Base-by-base conservation (phyloP, 1,140 invertebrate species). In the Chelonus insularis region DNA sequence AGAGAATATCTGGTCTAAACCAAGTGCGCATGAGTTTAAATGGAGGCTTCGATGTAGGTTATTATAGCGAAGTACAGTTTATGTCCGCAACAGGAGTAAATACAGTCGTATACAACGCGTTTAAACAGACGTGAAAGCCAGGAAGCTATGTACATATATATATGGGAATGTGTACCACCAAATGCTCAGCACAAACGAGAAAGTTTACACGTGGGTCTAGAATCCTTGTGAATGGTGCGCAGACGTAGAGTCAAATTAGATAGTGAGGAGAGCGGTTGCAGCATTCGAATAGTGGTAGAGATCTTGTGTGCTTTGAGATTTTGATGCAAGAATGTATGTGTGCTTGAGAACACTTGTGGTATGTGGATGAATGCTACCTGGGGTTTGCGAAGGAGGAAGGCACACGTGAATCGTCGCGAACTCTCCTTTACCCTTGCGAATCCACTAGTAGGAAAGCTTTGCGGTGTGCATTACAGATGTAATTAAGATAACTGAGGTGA, bases 401-500 rank as follows among this genome's bases (percentile, higher is more conserved):
- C 47, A 29, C 34, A 12, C 41, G 20, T 47, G 54, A 34, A 37
- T n/a, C 47, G 41, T 55, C 34, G 29, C 16, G 55, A 60, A 57
- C 36, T n/a, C 62, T 34, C 11, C 57, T 21, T 52, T 37, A 41
- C 58, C 45, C 60, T 57, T 57, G 56, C 57, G 18, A 54, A 60
- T 54, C 39, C 58, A 60, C 57, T 54, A n/a, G 36, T 39, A 25
- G 29, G 66, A 58, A 55, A 68, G 71, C 69, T 73, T 68, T 74
- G 76, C 69, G 74, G 76, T 72, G 73, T 78, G 74, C 71, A 77
- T 78, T 80, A 78, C 76, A 78, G 76, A 80, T 78, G 78, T 77
- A 78, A 80, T 80, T 78, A 80, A 80, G 78, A 79, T 80, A 78
- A 76, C 76, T 72, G 76, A 78, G 76, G 78, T 77, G 75, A 77